Evolutionary conservation across 2,888 invertebrate species (phyloP).

Genomic region (Ophraella communa): DNA sequence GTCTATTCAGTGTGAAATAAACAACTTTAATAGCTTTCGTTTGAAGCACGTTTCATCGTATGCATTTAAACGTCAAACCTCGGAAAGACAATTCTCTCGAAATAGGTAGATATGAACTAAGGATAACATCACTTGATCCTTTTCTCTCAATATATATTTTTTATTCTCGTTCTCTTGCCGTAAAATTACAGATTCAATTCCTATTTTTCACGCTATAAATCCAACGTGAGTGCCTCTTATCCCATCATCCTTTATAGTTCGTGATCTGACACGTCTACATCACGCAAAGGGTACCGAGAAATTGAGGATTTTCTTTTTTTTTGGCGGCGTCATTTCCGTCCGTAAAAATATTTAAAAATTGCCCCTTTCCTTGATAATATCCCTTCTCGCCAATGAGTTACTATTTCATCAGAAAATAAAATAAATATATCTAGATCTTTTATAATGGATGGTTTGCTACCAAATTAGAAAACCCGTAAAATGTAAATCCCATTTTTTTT

Average conservation of each 20-base stretch:
- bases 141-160: conserved; percentile 11
- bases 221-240: conserved; percentile 25
- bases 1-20: conserved; percentile 15
- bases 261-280: neutral
- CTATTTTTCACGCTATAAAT: conserved; percentile 33
- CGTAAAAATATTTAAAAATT: too few relatives aligned
- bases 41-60: conserved; percentile 11
- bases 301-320: neutral
- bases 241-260: conserved; percentile 10
- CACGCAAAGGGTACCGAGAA: neutral
- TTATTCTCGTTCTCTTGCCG: conserved; percentile 16
- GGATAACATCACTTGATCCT: conserved; percentile 26
- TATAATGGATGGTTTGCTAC: too few relatives aligned
- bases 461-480: too few relatives aligned
- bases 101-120: neutral
- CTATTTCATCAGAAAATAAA: too few relatives aligned
- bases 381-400: too few relatives aligned
- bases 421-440: too few relatives aligned
- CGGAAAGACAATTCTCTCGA: conserved; percentile 21
- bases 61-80: conserved; percentile 24
- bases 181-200: conserved; percentile 26
- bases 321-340: neutral
- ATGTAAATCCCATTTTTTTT: too few relatives aligned
- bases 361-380: too few relatives aligned
- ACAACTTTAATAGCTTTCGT: conserved; percentile 25